Percentiles rank a stretch among this genome's conserved stretches.
Conservation (phyloP, 2,113 vertebrate genomes). For the Coregonus clupeaformis region DNA sequence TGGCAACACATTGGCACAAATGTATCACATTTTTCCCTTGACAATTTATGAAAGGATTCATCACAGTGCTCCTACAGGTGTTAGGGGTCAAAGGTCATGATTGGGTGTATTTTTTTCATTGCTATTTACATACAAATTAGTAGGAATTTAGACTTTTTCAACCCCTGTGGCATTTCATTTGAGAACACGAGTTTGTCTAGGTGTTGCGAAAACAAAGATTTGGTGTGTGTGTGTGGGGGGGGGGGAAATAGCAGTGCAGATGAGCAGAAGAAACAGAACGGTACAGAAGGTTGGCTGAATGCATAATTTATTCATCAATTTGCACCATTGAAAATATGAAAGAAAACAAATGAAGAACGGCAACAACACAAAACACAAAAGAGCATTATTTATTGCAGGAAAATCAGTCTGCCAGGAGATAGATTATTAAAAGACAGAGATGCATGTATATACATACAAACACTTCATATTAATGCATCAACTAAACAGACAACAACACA, state of each 20-base stretch:
- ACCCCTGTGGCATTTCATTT: not conserved
- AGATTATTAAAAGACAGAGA: constrained; percentile 27
- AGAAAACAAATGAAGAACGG: constrained; percentile 64
- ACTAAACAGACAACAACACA: constrained; percentile 5
- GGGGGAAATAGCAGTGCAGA: too few species aligned
- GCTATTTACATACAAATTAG: not conserved
- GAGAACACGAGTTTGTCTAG: not conserved
- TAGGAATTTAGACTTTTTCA: not conserved
- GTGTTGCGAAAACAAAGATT: too few species aligned
- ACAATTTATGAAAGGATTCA: too few species aligned
- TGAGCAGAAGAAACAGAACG: constrained; percentile 50
- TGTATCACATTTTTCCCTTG: too few species aligned
- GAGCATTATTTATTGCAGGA: constrained; percentile 70
- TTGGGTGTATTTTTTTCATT: too few species aligned
- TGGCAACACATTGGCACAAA: not conserved
- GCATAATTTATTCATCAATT: constrained; percentile 64
- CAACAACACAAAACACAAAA: constrained; percentile 50
- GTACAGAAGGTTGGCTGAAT: constrained; percentile 50
- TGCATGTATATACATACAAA: constrained; percentile 39
- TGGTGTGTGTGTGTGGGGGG: too few species aligned
- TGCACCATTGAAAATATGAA: constrained; percentile 54
- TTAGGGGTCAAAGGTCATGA: too few species aligned
- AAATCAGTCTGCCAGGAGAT: constrained; percentile 47
- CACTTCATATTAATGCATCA: too few species aligned
- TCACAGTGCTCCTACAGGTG: too few species aligned